Evolutionary conservation across 2,888 invertebrate species (phyloP).

Genomic region (Phalera bucephala): DNA sequence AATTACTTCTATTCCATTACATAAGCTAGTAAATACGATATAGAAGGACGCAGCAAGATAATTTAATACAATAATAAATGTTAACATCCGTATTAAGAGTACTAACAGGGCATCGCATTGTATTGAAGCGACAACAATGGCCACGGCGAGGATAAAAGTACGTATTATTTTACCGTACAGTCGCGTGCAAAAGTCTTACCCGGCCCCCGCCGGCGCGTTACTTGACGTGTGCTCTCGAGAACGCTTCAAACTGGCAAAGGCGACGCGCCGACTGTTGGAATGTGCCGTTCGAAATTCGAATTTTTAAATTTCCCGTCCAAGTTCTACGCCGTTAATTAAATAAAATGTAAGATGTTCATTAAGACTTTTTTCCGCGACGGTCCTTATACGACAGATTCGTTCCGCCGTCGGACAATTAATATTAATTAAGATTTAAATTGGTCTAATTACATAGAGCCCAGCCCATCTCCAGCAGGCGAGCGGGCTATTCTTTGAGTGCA

Average conservation of each 20-base stretch:
- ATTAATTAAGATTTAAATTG: slow-evolving; percentile 84
- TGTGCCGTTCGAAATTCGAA: slow-evolving; percentile 27
- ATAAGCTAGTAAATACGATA: neutral
- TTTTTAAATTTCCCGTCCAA: slow-evolving; percentile 14
- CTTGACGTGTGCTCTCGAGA: slow-evolving; percentile 37
- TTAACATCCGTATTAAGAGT: slow-evolving; percentile 77
- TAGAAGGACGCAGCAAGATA: slow-evolving; percentile 22
- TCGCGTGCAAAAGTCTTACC: slow-evolving; percentile 50
- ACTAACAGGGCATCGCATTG: slow-evolving; percentile 68
- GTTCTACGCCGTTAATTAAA: slow-evolving; percentile 25
- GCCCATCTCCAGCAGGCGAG: slow-evolving; percentile 64
- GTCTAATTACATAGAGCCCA: slow-evolving; percentile 80
- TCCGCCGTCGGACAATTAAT: slow-evolving; percentile 80
- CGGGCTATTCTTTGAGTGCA: slow-evolving; percentile 56
- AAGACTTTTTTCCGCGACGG: slow-evolving; percentile 56
- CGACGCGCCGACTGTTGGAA: slow-evolving; percentile 27
- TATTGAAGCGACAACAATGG: slow-evolving; percentile 69
- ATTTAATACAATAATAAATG: slow-evolving; percentile 76
- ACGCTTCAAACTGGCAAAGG: slow-evolving; percentile 42
- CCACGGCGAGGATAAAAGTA: slow-evolving; percentile 58
- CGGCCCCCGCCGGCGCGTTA: slow-evolving; percentile 27
- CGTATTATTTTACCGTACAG: slow-evolving; percentile 71
- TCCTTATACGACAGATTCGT: slow-evolving; percentile 79
- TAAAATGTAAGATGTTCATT: slow-evolving; percentile 37
- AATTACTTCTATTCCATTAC: neutral